These are phyloP conservation scores for Clanis bilineata DNA, from an alignment of 2,888 invertebrate genomes.

Conservation along the genomic window DNA sequence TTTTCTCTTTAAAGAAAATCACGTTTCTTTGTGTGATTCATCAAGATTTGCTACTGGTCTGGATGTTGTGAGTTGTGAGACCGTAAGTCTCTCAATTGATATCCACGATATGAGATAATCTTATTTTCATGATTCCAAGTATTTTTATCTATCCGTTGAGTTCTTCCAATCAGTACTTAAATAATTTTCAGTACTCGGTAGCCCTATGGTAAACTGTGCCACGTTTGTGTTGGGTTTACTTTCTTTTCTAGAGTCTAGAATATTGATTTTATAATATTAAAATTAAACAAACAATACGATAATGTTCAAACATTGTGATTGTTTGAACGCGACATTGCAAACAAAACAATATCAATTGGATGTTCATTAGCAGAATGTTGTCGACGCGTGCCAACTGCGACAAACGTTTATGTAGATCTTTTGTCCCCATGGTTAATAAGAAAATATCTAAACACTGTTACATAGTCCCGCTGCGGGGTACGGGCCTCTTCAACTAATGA, in stretches of 20 bases:
- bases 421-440: not conserved
- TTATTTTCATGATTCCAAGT: too few species aligned
- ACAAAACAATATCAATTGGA: slow-evolving; percentile 5
- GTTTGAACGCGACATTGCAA: not conserved
- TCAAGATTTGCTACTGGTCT: not conserved
- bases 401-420: slow-evolving; percentile 4
- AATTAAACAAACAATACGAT: not conserved
- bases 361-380: not conserved
- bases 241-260: too few species aligned
- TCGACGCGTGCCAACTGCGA: slow-evolving; percentile 29
- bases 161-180: too few species aligned
- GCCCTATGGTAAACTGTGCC: too few species aligned
- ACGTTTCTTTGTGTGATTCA: too few species aligned
- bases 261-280: not conserved
- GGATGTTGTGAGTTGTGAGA: not conserved
- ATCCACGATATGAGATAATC: too few species aligned
- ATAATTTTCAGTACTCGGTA: too few species aligned
- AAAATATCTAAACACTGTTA: not conserved
- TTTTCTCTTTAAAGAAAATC: not conserved
- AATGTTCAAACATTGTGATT: not conserved
- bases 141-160: too few species aligned
- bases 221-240: too few species aligned
- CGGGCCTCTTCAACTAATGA: too few species aligned
- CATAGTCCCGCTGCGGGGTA: too few species aligned
- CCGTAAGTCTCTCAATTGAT: too few species aligned